These are phyloP conservation scores for Lasiommata megera DNA, from an alignment of 2,888 invertebrate species.

Conservation along the genomic window DNA sequence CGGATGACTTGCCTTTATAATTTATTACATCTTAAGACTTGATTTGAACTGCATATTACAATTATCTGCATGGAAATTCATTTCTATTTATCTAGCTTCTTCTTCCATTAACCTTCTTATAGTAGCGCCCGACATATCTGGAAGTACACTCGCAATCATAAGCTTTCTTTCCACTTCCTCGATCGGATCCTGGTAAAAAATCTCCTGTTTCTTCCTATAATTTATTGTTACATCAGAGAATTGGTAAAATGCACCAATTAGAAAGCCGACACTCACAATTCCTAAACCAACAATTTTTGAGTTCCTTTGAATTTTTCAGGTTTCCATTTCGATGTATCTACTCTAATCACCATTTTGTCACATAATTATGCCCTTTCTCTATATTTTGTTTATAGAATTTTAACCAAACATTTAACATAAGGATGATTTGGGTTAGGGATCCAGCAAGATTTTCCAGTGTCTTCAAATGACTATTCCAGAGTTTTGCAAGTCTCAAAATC, in stretches of 20 bases:
- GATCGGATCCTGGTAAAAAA: constrained; percentile 63
- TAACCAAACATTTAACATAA: no score
- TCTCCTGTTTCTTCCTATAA: constrained; percentile 48
- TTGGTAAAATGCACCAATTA: constrained; percentile 68
- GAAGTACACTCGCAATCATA: constrained; percentile 61
- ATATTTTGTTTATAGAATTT: no score
- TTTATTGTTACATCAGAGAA: constrained; percentile 47
- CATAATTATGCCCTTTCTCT: no score
- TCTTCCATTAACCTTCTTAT: constrained; percentile 52
- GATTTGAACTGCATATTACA: constrained; percentile 48
- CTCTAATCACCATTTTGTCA: constrained; percentile 68
- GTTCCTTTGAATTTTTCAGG: constrained; percentile 85
- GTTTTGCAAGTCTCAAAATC: no score
- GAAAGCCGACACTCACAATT: constrained; percentile 61
- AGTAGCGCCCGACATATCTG: constrained; percentile 45
- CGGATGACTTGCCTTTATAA: no score
- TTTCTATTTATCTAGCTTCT: constrained; percentile 52
- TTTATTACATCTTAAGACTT: constrained; percentile 33
- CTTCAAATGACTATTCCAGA: no score
- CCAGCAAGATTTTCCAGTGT: no score
- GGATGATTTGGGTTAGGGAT: no score
- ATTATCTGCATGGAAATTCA: constrained; percentile 42
- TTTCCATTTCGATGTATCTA: constrained; percentile 82
- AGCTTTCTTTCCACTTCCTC: constrained; percentile 65
- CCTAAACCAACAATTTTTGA: constrained; percentile 81